Conservation (phyloP, 2,797 vertebrate genomes). For the Paratrypauchen microcephalus region DNA sequence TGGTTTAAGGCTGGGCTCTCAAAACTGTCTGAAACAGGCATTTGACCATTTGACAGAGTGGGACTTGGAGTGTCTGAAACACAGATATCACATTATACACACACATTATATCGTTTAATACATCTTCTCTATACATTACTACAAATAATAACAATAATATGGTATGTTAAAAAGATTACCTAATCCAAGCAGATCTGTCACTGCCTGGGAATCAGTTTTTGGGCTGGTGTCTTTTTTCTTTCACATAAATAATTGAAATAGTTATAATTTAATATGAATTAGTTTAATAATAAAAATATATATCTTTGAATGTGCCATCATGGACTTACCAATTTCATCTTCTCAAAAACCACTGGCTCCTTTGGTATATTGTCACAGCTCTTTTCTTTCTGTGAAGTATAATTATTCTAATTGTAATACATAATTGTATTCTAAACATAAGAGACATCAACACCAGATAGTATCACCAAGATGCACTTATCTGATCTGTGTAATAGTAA, state of each 20-base stretch:
- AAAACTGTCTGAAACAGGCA: slow-evolving; percentile 60
- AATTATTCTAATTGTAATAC: neutral
- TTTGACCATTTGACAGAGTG: slow-evolving; percentile 75
- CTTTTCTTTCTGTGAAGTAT: slow-evolving; percentile 86
- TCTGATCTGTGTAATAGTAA: neutral
- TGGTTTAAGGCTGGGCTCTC: slow-evolving; percentile 72
- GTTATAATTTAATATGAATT: neutral
- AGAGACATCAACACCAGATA: neutral
- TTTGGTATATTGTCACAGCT: slow-evolving; percentile 84
- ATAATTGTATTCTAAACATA: neutral
- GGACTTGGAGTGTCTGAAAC: slow-evolving; percentile 81
- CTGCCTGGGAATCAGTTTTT: slow-evolving; percentile 81
- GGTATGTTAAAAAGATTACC: slow-evolving; percentile 70
- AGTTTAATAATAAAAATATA: neutral
- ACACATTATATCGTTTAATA: neutral
- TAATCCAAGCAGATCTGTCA: slow-evolving; percentile 91
- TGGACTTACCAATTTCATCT: slow-evolving; percentile 91
- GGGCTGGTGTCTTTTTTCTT: slow-evolving; percentile 92
- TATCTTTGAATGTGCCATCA: neutral
- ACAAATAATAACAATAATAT: neutral
- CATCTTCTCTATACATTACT: neutral
- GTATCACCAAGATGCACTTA: neutral
- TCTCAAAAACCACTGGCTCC: slow-evolving; percentile 92
- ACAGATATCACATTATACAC: too few species aligned
- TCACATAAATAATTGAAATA: slow-evolving; percentile 24